Base-by-base conservation (phyloP, 1,140 invertebrate species). In the Scylla paramamosain region DNA sequence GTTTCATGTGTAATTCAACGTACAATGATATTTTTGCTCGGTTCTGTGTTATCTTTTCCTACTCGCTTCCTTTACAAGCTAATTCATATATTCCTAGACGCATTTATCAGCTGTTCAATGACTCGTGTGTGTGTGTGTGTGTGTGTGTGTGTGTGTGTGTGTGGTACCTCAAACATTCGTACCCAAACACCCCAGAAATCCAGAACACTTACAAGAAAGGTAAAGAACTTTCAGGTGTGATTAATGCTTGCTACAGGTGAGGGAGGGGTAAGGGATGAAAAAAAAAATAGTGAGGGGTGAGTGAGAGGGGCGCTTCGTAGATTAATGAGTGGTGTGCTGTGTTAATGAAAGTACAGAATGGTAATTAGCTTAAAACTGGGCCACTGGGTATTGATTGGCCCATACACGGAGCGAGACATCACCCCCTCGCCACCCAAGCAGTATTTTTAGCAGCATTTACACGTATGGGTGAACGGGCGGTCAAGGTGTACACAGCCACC, bases 331-430 rank as follows among this genome's bases (percentile, higher is more conserved):
- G 86, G 86, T 88, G 86, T 20, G 16, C 31, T 39, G 86, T 88
- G 86, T 88, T 88, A 88, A 88, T 88, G 86, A 88, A 88, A 88
- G 86, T 88, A 46, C 86, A 88, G 31, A 39, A 39, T 88, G 29
- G 86, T 88, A 88, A 88, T 88, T 88, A 88, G 86, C 28, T 29
- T 88, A 45, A 45, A 88, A 88, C 86, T 88, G 45, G 86, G 86
- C 86, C 86, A 88, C 86, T 46, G 32, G 7, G 31, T 88, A 88
- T 88, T 88, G 86, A 88, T 88, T 46, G 20, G n/a, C 16, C 32
- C 31, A 20, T 39, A 39, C 32, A 39, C 31, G 86, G 86, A 20
- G 86, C 45, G 86, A 39, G 14, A 14, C 32, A 88, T 88, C 45
- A 45, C 31, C 31, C 31, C 86, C 25, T 46, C 86, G 32, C 86